These are phyloP conservation scores for Chiroxiphia lanceolata DNA, from an alignment of 2,797 vertebrate genomes.

Conservation along the genomic window DNA sequence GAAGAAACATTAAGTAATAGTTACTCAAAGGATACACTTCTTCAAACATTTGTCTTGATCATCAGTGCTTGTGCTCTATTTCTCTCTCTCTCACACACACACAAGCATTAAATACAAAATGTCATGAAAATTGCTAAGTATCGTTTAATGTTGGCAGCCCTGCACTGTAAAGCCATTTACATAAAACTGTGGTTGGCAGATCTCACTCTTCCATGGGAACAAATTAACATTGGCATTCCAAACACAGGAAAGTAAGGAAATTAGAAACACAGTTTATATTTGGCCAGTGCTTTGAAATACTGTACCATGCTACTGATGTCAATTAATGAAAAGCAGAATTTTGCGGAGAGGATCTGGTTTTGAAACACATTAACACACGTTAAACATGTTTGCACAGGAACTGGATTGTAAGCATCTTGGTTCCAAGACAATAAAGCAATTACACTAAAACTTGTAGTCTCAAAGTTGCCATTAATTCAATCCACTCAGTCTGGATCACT, in stretches of 20 bases:
- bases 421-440: conserved; percentile 83
- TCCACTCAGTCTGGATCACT: conserved; percentile 66
- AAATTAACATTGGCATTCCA: conserved; percentile 86
- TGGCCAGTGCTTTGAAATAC: conserved; percentile 84
- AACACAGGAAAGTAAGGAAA: conserved; percentile 85
- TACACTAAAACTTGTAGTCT: conserved; percentile 71
- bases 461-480: conserved; percentile 74
- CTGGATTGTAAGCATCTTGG: conserved; percentile 77
- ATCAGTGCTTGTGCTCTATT: neutral
- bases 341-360: conserved; percentile 79
- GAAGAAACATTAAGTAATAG: neutral
- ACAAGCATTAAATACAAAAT: conserved; percentile 70
- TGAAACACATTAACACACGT: conserved; percentile 84
- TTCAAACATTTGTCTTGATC: neutral
- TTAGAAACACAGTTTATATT: conserved; percentile 82
- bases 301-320: conserved; percentile 85
- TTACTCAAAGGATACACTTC: neutral
- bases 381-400: conserved; percentile 86
- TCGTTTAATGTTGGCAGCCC: conserved; percentile 71
- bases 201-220: conserved; percentile 79
- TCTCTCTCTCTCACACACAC: conserved; percentile 26
- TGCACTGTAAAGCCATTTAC: conserved; percentile 74
- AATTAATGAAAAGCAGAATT: conserved; percentile 84
- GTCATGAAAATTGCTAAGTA: conserved; percentile 73
- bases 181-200: conserved; percentile 79